Evolutionary conservation across 1,140 invertebrate genomes (phyloP).

Genomic region (Lasaia peninsularis): DNA sequence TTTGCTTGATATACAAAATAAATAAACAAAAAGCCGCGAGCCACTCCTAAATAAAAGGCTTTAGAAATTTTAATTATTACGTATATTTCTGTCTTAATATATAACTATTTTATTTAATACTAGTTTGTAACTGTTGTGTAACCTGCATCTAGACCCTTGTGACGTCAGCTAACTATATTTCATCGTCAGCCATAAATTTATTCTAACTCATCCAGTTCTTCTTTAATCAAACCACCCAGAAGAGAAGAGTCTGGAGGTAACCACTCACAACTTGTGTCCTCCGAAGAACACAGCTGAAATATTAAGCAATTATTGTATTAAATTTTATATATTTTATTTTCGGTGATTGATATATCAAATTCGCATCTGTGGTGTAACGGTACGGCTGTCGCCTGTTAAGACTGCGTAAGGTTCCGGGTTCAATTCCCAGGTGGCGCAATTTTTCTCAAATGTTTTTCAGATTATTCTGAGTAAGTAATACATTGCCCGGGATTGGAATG

Average conservation of each 20-base stretch:
- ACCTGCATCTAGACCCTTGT: constrained; percentile 25
- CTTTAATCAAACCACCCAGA: constrained; percentile 45
- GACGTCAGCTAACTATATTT: neutral
- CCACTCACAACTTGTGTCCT: constrained; percentile 70
- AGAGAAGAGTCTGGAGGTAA: constrained; percentile 56
- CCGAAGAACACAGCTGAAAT: constrained; percentile 59
- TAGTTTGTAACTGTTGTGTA: constrained; percentile 25
- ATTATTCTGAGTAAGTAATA: too few species aligned
- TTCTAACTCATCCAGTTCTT: constrained; percentile 53
- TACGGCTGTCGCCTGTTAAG: too few species aligned
- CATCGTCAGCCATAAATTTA: constrained; percentile 17
- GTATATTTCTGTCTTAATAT: neutral
- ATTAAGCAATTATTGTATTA: too few species aligned
- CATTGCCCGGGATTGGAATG: too few species aligned
- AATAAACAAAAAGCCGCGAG: too few species aligned
- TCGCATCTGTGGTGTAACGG: too few species aligned
- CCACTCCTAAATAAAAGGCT: neutral
- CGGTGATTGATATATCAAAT: too few species aligned
- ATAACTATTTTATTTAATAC: neutral
- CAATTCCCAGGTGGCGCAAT: too few species aligned
- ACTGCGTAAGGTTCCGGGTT: too few species aligned
- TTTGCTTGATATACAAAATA: too few species aligned
- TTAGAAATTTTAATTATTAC: neutral
- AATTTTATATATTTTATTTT: too few species aligned
- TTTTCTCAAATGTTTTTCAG: too few species aligned